Conservation (phyloP, 2,888 invertebrate genomes). For the Acronicta aceris region DNA sequence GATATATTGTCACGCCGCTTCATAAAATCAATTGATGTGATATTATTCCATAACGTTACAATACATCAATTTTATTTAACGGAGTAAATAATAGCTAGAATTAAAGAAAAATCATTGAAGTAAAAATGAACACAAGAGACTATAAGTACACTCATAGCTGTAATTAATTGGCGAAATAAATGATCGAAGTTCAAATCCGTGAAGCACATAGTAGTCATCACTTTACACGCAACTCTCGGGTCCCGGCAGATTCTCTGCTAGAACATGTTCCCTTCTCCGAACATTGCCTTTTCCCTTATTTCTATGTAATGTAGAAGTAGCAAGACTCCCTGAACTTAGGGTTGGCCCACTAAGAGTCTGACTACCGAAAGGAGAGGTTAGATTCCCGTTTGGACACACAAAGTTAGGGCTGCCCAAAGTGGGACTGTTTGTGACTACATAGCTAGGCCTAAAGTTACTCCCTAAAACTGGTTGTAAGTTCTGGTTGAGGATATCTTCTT, state of each 20-base stretch:
- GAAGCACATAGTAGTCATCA: slow-evolving; percentile 41
- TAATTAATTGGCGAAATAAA: slow-evolving; percentile 57
- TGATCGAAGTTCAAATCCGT: slow-evolving; percentile 53
- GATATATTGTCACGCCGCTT: slow-evolving; percentile 56
- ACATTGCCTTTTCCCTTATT: slow-evolving; percentile 86
- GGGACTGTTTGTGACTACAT: slow-evolving; percentile 80
- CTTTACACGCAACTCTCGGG: slow-evolving; percentile 95
- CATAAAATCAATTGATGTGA: slow-evolving; percentile 29
- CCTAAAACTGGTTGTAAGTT: slow-evolving; percentile 74
- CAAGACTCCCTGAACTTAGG: slow-evolving; percentile 81
- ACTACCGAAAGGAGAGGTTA: slow-evolving; percentile 81
- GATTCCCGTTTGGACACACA: slow-evolving; percentile 84
- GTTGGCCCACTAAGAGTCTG: slow-evolving; percentile 83
- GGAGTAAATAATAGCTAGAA: not conserved
- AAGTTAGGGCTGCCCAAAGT: slow-evolving; percentile 86
- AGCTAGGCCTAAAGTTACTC: slow-evolving; percentile 81
- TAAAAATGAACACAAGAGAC: slow-evolving; percentile 48
- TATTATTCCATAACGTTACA: slow-evolving; percentile 52
- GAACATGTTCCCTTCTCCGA: slow-evolving; percentile 92
- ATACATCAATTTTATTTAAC: slow-evolving; percentile 19
- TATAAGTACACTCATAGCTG: slow-evolving; percentile 50
- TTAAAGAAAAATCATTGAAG: slow-evolving; percentile 13
- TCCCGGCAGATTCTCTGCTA: slow-evolving; percentile 95
- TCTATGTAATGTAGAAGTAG: slow-evolving; percentile 84
- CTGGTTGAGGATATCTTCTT: slow-evolving; percentile 82